A percentile compares a stretch with the other conserved stretches of the same genome.
Conservation (phyloP, 2,797 vertebrate genomes). For the Avahi laniger region DNA sequence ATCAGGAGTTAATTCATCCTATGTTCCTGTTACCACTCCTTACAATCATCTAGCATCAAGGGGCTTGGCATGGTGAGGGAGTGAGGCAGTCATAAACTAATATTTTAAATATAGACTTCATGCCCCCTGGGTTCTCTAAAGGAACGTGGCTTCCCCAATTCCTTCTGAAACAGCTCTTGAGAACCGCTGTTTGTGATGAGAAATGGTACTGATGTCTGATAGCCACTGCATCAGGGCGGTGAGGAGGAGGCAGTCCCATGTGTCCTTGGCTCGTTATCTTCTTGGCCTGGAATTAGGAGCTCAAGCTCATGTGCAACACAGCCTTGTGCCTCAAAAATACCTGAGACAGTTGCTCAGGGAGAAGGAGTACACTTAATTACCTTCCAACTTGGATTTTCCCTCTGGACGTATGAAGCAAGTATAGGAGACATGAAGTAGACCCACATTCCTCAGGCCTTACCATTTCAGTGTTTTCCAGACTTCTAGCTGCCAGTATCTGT, state of each 20-base stretch:
- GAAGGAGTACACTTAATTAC: background rate
- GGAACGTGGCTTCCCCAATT: background rate
- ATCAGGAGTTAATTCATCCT: background rate
- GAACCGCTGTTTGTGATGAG: background rate
- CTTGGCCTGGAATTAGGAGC: background rate
- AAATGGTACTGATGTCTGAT: background rate
- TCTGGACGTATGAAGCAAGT: background rate
- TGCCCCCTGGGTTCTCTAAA: background rate
- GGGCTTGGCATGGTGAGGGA: background rate
- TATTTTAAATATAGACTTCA: background rate
- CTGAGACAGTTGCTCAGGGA: background rate
- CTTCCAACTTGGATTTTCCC: background rate
- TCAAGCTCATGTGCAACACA: background rate
- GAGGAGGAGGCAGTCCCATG: background rate
- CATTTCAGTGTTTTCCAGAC: background rate
- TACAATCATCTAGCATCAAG: background rate
- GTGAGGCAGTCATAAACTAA: background rate
- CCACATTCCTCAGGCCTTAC: background rate
- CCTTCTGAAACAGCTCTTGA: background rate
- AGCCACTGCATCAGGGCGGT: background rate
- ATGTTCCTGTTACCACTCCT: background rate
- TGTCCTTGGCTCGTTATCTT: background rate
- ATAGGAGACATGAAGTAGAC: background rate
- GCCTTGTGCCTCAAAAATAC: background rate
- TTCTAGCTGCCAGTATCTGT: background rate